These are phyloP conservation scores for Budorcas taxicolor DNA, from an alignment of 2,113 vertebrate species.

Conservation along the genomic window DNA sequence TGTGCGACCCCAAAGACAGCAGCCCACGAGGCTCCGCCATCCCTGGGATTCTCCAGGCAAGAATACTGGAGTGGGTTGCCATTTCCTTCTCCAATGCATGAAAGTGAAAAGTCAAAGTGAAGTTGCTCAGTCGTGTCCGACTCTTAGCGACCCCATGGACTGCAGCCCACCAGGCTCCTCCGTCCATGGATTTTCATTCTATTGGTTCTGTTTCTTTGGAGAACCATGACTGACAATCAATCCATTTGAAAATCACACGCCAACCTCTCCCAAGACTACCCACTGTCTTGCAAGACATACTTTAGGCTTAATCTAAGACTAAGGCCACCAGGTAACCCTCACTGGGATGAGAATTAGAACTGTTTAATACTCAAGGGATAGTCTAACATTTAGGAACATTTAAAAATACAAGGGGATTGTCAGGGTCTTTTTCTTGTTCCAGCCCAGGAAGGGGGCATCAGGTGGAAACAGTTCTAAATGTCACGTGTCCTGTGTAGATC, in stretches of 20 bases:
- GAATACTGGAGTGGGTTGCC: no score
- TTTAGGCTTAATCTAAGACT: not conserved
- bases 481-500: not conserved
- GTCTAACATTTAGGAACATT: not conserved
- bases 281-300: not conserved
- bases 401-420: not conserved
- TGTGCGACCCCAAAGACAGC: accelerated
- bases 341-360: not conserved
- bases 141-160: no score
- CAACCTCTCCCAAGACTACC: not conserved
- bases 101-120: no score
- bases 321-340: not conserved
- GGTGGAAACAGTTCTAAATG: not conserved
- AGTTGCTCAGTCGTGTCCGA: accelerated
- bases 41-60: no score
- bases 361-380: not conserved
- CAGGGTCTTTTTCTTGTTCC: not conserved
- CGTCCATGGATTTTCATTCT: not conserved
- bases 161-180: no score
- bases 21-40: no score
- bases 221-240: not conserved
- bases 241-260: not conserved
- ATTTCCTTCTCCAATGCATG: no score
- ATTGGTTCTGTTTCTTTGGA: not conserved
- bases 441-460: not conserved